phyloP scores from a whole-genome alignment of 2,113 vertebrate species.

The Oplegnathus fasciatus region DNA sequence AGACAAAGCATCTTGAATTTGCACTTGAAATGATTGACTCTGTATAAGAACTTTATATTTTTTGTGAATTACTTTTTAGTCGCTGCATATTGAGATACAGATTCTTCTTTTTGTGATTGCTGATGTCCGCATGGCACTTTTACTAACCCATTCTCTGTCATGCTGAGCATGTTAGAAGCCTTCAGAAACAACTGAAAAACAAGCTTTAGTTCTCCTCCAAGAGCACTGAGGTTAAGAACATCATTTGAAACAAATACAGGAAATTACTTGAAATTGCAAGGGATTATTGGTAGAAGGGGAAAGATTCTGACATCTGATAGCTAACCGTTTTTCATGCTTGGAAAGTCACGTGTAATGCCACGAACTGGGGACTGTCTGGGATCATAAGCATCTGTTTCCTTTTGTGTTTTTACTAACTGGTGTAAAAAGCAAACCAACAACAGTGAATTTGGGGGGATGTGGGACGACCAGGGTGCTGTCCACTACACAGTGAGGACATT shows the following conservation, averaged over 20 bases:
- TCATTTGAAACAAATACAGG: background rate
- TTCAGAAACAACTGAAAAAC: background rate
- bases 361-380: background rate
- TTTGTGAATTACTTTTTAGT: background rate
- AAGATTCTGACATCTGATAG: background rate
- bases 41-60: background rate
- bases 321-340: background rate
- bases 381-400: background rate
- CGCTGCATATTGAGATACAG: background rate
- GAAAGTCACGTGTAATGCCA: background rate
- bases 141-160: background rate
- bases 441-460: background rate
- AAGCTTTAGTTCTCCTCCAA: background rate
- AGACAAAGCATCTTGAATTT: background rate
- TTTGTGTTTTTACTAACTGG: background rate
- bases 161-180: background rate
- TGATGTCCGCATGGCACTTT: background rate
- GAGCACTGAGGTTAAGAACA: background rate
- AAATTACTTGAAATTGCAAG: constrained; percentile 19
- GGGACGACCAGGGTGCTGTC: too few relatives aligned
- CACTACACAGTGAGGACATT: too few relatives aligned
- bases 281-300: constrained; percentile 8
- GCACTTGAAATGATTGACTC: too few relatives aligned
- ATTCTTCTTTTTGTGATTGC: background rate
- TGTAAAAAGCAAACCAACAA: too few relatives aligned